phyloP scores from a whole-genome alignment of 2,113 vertebrate genomes.

The Heliornis fulica region DNA sequence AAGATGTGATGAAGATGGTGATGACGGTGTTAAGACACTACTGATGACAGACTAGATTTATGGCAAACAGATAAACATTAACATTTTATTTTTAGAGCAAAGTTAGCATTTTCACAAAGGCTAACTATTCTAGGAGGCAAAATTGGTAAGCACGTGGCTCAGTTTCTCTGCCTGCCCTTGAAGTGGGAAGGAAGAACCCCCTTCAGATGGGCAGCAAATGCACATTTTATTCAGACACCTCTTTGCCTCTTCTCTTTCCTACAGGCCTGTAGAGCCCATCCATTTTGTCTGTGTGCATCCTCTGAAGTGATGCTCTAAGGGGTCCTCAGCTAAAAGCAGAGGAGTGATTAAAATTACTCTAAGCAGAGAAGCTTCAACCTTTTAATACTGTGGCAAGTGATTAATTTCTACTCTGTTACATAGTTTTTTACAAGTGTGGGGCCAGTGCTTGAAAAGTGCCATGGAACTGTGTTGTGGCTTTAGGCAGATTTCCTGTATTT shows the following conservation, averaged over 20 bases:
- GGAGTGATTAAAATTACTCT: not conserved
- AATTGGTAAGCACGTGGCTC: not conserved
- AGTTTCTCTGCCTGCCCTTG: not conserved
- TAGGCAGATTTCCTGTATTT: not conserved
- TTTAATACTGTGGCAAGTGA: not conserved
- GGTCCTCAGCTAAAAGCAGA: not conserved
- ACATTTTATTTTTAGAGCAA: not conserved
- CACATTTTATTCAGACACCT: not conserved
- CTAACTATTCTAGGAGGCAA: not conserved
- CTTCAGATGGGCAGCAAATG: not conserved
- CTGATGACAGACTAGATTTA: not conserved
- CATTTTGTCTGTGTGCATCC: not conserved
- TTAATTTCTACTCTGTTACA: not conserved
- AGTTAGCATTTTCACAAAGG: not conserved
- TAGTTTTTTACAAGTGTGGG: not conserved
- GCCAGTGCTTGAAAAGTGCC: not conserved
- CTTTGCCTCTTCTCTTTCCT: not conserved
- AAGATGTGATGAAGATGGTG: not conserved
- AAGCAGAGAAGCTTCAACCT: not conserved
- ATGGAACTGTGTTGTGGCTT: not conserved
- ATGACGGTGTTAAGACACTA: fast-evolving
- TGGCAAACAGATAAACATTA: not conserved
- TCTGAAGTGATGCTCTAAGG: not conserved
- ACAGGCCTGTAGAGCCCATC: not conserved
- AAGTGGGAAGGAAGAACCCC: not conserved